These are phyloP conservation scores for Sebastes diaconus DNA, from an alignment of 2,797 vertebrate genomes.

Conservation along the genomic window DNA sequence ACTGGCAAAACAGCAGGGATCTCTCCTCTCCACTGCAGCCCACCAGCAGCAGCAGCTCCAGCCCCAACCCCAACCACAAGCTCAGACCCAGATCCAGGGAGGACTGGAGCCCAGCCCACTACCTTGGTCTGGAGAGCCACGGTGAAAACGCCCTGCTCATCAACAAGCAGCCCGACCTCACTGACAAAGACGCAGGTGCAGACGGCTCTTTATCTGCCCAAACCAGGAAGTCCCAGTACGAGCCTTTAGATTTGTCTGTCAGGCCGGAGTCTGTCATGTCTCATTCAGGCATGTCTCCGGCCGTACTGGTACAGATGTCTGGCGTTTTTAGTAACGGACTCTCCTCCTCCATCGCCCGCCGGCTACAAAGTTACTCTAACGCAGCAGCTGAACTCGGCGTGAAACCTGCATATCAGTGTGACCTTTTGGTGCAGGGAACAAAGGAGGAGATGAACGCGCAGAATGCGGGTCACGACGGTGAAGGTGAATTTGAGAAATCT, in stretches of 20 bases:
- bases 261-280: slow-evolving; percentile 82
- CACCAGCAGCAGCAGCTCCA: slow-evolving; percentile 73
- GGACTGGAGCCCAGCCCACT: slow-evolving; percentile 82
- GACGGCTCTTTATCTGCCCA: slow-evolving; percentile 67
- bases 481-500: slow-evolving; percentile 52
- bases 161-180: slow-evolving; percentile 61
- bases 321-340: slow-evolving; percentile 81
- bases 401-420: slow-evolving; percentile 73
- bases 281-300: slow-evolving; percentile 70
- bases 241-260: slow-evolving; percentile 92
- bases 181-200: slow-evolving; percentile 77
- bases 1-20: slow-evolving; percentile 86
- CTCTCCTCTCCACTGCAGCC: slow-evolving; percentile 81
- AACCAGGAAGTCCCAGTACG: slow-evolving; percentile 89
- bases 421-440: slow-evolving; percentile 85
- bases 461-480: slow-evolving; percentile 43
- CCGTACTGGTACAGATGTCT: slow-evolving; percentile 68
- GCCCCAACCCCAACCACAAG: slow-evolving; percentile 63
- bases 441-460: slow-evolving; percentile 74
- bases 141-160: slow-evolving; percentile 64
- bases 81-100: slow-evolving; percentile 81
- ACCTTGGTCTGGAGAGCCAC: slow-evolving; percentile 83
- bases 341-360: slow-evolving; percentile 47
- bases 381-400: slow-evolving; percentile 50
- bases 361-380: slow-evolving; percentile 63